Base-by-base conservation (phyloP, 2,888 invertebrate genomes). In the Lathronympha strigana region DNA sequence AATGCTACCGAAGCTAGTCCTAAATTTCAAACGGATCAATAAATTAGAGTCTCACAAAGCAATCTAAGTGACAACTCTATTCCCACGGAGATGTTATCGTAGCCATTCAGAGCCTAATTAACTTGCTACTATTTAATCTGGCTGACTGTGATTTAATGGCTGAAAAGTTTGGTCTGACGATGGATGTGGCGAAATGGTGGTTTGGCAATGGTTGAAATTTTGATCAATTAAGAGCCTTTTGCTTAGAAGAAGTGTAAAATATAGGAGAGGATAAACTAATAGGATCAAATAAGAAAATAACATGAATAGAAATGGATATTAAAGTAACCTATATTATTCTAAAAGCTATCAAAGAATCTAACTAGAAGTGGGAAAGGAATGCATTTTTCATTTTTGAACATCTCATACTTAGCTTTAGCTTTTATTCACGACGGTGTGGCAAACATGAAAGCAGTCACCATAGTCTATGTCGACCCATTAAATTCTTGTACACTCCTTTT, bases 71-170 rank as follows among this genome's bases (percentile, higher is more conserved):
- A 63, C 67, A 67, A 63, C 63, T 63, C 58, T 36, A 63, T 67
- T 67, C 67, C 67, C 67, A 67, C 53, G 53, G 55, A 45, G 63
- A 62, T 66, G 54, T 49, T 66, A 66, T 66, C 66, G 4, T 50
- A 17, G 33, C 60, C 61, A 66, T 66, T 66, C 66, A 61, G 54
- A 57, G 51, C 54, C 61, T 66, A 61, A 66, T 66, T 66, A 61
- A 66, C 60, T 66, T 54, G 66, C 64, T 54, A 61, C 66, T 54
- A 61, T 66, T 66, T 49, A 66, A 61, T 61, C 61, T 66, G 38
- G 45, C 17, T 40, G 36, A 49, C 49, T 50, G 47, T 55, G 54
- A 66, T 66, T 66, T 66, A 54, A 54, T 60, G 53, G 51, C 11
- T 15, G 47, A 58, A 50, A 43, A 49, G 28, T 49, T n/a, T 2